phyloP scores from a whole-genome alignment of 2,113 vertebrate species.

The Columba livia region DNA sequence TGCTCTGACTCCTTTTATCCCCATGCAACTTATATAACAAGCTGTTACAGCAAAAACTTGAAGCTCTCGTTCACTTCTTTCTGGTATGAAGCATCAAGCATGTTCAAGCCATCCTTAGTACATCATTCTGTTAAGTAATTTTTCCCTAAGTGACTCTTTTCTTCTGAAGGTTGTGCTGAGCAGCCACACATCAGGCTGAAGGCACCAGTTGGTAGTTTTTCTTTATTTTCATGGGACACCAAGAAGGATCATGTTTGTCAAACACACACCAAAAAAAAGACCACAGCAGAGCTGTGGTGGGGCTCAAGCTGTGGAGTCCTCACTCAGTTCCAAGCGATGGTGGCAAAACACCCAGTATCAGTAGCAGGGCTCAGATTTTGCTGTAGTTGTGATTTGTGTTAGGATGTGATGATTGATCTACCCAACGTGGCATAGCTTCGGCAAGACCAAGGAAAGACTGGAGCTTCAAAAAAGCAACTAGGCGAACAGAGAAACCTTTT shows the following conservation, averaged over 20 bases:
- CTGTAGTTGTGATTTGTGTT: background rate
- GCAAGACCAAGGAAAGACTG: background rate
- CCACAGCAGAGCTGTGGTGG: background rate
- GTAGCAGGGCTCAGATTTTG: background rate
- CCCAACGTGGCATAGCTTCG: rapidly evolving
- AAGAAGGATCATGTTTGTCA: background rate
- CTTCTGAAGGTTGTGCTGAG: background rate
- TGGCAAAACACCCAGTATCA: background rate
- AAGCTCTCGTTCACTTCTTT: background rate
- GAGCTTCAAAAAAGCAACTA: background rate
- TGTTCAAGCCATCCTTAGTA: background rate
- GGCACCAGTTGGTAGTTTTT: background rate
- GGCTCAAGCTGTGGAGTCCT: background rate
- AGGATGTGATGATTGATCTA: background rate
- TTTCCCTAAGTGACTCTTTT: background rate
- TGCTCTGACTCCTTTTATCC: background rate
- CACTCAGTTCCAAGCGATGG: background rate
- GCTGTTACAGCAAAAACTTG: background rate
- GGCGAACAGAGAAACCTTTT: background rate
- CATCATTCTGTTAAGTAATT: background rate
- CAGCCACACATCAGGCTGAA: background rate
- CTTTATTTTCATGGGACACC: background rate
- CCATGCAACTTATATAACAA: background rate
- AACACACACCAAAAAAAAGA: background rate
- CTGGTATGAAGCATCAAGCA: background rate